Base-by-base conservation (phyloP, 2,797 vertebrate species). In the Syngnathus acus region DNA sequence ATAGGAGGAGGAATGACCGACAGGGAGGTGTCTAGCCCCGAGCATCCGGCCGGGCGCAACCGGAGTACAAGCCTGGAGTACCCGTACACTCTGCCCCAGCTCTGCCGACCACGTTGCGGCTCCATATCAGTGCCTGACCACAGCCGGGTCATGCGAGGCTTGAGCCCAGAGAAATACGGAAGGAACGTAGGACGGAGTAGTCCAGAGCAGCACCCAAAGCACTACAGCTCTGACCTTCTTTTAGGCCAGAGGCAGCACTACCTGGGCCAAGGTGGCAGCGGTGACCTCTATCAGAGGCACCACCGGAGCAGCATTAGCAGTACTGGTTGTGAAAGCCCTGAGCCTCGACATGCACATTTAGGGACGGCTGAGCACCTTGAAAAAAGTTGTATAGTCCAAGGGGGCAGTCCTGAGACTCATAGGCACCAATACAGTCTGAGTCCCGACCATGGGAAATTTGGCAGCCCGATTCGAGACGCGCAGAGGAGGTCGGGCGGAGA, bases 31-130 rank as follows among this genome's bases (percentile, higher is more conserved):
- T 82, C 85, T 63, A 90, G 87, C 64, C 90, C 89, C 0, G 90
- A 90, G 39, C 87, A 87, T 57, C 90, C 90, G 5, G 72, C 85
- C 6, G 89, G 93, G 69, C 95, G 94, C 72, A 94, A 94, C 83
- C 87, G 93, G 76, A 96, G 94, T 53, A 86, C 93, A 65, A 98
- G 96, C 81, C 93, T 96, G 0, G 96, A 98, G 78, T 95, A 96
- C 71, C 90, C 91, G 0, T 90, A 90, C 79, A 82, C 85, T 26
- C 68, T 92, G 64, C 90, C 91, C 47, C 92, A 93, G 65, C 93
- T 90, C 65, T 90, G 88, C 84, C 82, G 91, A 21, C 91, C 91
- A 14, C 91, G 91, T 74, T 91, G 91, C 5, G 91, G 91, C 66
- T 92, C 91, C 78, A 86, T 92, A 65, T 94, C 92, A 9, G 92